Conservation (phyloP, 2,888 invertebrate species). For the Pinctada fucata region DNA sequence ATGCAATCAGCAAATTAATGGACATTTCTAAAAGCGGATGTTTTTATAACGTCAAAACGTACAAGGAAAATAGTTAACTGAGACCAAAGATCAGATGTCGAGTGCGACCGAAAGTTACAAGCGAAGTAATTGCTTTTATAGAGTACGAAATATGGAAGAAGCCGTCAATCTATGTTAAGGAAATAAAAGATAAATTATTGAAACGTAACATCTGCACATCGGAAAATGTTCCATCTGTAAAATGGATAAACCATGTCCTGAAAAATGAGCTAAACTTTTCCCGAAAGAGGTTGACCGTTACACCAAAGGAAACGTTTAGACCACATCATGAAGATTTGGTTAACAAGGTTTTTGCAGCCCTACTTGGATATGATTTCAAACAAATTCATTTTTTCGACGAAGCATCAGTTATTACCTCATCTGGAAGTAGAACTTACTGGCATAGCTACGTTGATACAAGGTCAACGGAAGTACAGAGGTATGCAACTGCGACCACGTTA, state of each 20-base stretch:
- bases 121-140: too few species aligned
- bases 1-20: too few species aligned
- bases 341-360: not conserved
- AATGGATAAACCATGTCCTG: not conserved
- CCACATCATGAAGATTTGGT: not conserved
- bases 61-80: too few species aligned
- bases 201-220: not conserved
- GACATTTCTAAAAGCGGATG: too few species aligned
- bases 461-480: not conserved
- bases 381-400: slow-evolving; percentile 11
- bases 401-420: not conserved
- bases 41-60: too few species aligned
- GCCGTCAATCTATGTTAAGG: not conserved
- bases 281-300: not conserved
- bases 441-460: not conserved
- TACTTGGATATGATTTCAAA: not conserved
- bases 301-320: not conserved
- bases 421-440: not conserved
- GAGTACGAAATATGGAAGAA: slow-evolving; percentile 13
- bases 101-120: too few species aligned
- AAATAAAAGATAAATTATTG: slow-evolving; percentile 7
- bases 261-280: slow-evolving; percentile 14
- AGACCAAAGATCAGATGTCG: too few species aligned
- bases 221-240: not conserved
- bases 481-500: not conserved